phyloP scores from a whole-genome alignment of 1,140 invertebrate species.

The Cecropterus lyciades region DNA sequence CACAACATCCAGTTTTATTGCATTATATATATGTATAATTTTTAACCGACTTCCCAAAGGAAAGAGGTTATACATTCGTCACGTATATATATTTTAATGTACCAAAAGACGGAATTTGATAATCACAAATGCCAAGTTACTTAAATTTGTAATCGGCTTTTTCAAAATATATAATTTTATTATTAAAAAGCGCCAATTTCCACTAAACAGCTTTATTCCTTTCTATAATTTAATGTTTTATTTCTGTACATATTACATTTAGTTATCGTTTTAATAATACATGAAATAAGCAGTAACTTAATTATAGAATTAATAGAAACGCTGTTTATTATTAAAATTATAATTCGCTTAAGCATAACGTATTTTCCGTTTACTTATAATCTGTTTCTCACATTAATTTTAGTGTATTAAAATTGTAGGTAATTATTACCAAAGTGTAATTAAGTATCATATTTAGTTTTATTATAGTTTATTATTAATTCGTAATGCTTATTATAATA shows the following conservation, averaged over 20 bases:
- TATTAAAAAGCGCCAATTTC: constrained; percentile 15
- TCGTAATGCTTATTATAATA: constrained; percentile 47
- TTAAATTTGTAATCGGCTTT: constrained; percentile 40
- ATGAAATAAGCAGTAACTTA: constrained; percentile 33
- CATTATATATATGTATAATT: too few relatives aligned
- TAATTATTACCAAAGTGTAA: constrained; percentile 82
- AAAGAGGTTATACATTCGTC: too few relatives aligned
- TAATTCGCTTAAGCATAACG: constrained; percentile 33
- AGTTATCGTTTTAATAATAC: constrained; percentile 43
- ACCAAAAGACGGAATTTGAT: background rate
- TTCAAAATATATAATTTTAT: constrained; percentile 23
- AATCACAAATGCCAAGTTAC: constrained; percentile 43
- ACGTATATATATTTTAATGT: too few relatives aligned
- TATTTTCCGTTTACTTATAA: constrained; percentile 45
- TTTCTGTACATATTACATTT: constrained; percentile 43
- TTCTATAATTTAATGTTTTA: constrained; percentile 33
- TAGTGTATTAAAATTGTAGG: constrained; percentile 66
- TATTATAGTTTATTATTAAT: constrained; percentile 49
- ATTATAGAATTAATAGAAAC: constrained; percentile 41
- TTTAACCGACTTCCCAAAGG: too few relatives aligned
- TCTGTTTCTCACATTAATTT: constrained; percentile 58
- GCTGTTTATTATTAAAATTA: constrained; percentile 20
- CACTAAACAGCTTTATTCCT: constrained; percentile 24
- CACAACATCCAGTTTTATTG: too few relatives aligned
- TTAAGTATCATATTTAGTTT: constrained; percentile 66